phyloP scores from a whole-genome alignment of 2,113 vertebrate species.

The Paramisgurnus dabryanus region DNA sequence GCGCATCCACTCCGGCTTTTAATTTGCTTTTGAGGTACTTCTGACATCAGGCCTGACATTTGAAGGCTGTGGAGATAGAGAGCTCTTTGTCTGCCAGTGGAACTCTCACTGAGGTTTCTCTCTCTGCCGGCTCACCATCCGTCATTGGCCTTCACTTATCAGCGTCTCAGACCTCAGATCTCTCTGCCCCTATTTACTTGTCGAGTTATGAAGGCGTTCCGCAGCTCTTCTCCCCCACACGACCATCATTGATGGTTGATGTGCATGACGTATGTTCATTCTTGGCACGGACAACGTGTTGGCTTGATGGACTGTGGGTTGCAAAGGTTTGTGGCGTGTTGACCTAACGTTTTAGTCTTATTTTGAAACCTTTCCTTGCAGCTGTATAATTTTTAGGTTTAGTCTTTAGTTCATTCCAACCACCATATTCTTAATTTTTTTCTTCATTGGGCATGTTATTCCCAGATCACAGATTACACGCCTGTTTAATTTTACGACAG shows the following conservation, averaged over 20 bases:
- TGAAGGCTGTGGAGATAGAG: conserved; percentile 36
- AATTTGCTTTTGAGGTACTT: conserved; percentile 29
- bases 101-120: conserved; percentile 37
- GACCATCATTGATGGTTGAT: background rate
- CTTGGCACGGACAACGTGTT: background rate
- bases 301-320: background rate
- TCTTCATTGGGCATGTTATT: background rate
- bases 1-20: background rate
- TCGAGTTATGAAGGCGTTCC: conserved; percentile 17
- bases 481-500: conserved; percentile 27
- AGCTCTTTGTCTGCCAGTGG: conserved; percentile 44
- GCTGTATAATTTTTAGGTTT: background rate
- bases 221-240: conserved; percentile 4
- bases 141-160: conserved; percentile 29
- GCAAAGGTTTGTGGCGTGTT: background rate
- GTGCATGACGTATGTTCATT: background rate
- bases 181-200: conserved; percentile 18
- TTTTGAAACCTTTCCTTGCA: background rate
- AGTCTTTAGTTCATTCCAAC: background rate
- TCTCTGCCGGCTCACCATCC: background rate
- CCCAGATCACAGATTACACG: conserved; percentile 29
- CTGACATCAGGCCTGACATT: conserved; percentile 57
- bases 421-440: background rate
- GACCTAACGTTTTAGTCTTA: background rate
- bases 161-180: conserved; percentile 9